Percentiles rank a stretch among this genome's conserved stretches.
phyloP scores from a whole-genome alignment of 1,140 invertebrate species.

The Psix sp. region DNA sequence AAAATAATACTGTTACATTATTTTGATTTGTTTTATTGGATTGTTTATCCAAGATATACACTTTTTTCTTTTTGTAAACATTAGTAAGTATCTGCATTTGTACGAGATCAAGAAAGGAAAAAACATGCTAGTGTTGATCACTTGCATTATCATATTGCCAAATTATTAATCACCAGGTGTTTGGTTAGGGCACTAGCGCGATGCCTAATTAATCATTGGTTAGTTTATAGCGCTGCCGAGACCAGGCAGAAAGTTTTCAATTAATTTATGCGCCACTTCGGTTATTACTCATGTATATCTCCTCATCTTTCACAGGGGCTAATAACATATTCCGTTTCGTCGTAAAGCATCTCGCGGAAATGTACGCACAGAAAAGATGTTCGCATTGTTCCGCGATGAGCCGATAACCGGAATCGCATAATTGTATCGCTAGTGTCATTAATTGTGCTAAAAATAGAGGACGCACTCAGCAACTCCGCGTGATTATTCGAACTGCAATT shows the following conservation, averaged over 20 bases:
- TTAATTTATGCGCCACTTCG: constrained; percentile 35
- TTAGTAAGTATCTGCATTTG: too few species aligned
- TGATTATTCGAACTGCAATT: neutral
- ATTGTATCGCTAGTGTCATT: constrained; percentile 44
- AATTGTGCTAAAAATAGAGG: constrained; percentile 29
- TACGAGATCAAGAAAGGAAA: too few species aligned
- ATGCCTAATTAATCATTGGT: constrained; percentile 10
- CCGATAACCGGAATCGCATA: constrained; percentile 27
- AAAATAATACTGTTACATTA: too few species aligned
- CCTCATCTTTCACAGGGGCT: constrained; percentile 7
- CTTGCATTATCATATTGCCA: too few species aligned
- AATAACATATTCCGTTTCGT: constrained; percentile 29
- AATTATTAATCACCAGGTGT: too few species aligned
- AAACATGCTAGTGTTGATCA: too few species aligned
- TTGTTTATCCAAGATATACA: too few species aligned
- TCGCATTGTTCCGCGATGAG: constrained; percentile 33
- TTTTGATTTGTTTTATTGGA: too few species aligned
- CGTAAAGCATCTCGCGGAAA: constrained; percentile 31
- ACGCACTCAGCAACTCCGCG: neutral
- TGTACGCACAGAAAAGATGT: constrained; percentile 10
- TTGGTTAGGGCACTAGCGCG: too few species aligned
- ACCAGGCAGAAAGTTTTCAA: constrained; percentile 21
- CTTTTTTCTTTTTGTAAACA: too few species aligned
- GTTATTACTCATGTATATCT: constrained; percentile 36
- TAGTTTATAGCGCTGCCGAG: neutral